Evolutionary conservation across 1,140 invertebrate species (phyloP).

Genomic region (Drosophila aff.): DNA sequence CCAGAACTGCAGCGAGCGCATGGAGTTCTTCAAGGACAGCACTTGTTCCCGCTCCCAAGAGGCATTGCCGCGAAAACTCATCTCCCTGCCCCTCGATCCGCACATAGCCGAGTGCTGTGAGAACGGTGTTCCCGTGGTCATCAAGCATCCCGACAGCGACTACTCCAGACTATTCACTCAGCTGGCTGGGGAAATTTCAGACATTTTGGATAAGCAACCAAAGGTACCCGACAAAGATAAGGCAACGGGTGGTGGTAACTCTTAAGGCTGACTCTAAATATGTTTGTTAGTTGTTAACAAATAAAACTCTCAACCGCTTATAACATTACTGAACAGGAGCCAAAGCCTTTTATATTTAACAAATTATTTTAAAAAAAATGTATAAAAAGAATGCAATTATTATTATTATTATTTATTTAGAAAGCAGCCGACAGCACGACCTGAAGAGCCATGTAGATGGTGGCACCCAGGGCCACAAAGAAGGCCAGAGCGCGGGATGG

Average conservation of each 20-base stretch:
- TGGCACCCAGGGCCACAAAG: constrained; percentile 85
- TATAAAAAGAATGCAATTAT: background rate
- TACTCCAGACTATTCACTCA: constrained; percentile 65
- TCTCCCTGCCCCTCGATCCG: constrained; percentile 91
- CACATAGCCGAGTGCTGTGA: constrained; percentile 90
- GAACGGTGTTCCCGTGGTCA: constrained; percentile 91
- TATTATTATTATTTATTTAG: constrained; percentile 86
- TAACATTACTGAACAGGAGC: constrained; percentile 8
- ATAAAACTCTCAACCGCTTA: background rate
- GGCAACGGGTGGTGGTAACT: background rate
- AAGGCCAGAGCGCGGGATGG: constrained; percentile 87
- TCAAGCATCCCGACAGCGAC: constrained; percentile 87
- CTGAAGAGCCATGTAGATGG: constrained; percentile 86
- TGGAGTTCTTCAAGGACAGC: constrained; percentile 86
- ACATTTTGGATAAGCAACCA: constrained; percentile 20
- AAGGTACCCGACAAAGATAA: background rate
- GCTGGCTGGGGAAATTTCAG: constrained; percentile 47
- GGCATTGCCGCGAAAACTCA: constrained; percentile 86
- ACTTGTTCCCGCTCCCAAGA: constrained; percentile 83
- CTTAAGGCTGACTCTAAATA: background rate
- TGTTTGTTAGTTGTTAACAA: background rate
- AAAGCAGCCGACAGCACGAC: constrained; percentile 80
- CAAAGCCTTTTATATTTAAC: constrained; percentile 13
- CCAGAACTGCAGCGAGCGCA: constrained; percentile 88
- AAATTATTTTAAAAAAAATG: constrained; percentile 2